Evolutionary conservation across 1,140 invertebrate species (phyloP).

Genomic region (Tribolium madens): DNA sequence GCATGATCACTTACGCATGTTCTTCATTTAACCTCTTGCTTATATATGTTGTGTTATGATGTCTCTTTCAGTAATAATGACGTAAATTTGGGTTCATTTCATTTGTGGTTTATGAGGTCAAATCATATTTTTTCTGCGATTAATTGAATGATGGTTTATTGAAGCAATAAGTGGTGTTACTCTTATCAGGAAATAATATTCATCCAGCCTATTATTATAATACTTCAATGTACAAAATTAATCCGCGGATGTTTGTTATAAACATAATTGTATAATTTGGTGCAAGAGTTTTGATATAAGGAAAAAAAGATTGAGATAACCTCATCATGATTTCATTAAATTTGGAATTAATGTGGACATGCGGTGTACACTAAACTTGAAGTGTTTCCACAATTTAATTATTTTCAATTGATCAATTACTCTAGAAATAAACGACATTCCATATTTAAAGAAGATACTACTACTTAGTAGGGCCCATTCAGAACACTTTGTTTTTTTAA

Average conservation of each 20-base stretch:
- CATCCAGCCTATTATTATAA: neutral
- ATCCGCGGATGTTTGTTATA: neutral
- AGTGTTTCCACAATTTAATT: neutral
- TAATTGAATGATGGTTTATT: neutral
- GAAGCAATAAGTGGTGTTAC: neutral
- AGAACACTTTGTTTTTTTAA: no score
- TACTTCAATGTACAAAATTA: neutral
- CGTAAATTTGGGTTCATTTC: slow-evolving; percentile 22
- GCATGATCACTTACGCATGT: slow-evolving; percentile 6
- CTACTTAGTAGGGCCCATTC: no score
- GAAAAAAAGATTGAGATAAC: neutral
- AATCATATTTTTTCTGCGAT: neutral
- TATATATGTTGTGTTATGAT: slow-evolving; percentile 13
- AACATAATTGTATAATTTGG: neutral
- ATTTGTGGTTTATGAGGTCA: neutral
- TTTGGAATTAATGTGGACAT: neutral
- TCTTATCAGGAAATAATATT: neutral
- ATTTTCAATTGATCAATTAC: neutral
- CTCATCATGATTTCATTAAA: neutral
- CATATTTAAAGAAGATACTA: no score
- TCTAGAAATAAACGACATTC: neutral
- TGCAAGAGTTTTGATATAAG: neutral
- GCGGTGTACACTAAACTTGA: neutral
- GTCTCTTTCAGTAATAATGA: neutral
- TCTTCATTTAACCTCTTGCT: neutral